A percentile compares a stretch with the other conserved stretches of the same genome.
phyloP scores from a whole-genome alignment of 2,888 invertebrate species.

The Cantharis nigra region DNA sequence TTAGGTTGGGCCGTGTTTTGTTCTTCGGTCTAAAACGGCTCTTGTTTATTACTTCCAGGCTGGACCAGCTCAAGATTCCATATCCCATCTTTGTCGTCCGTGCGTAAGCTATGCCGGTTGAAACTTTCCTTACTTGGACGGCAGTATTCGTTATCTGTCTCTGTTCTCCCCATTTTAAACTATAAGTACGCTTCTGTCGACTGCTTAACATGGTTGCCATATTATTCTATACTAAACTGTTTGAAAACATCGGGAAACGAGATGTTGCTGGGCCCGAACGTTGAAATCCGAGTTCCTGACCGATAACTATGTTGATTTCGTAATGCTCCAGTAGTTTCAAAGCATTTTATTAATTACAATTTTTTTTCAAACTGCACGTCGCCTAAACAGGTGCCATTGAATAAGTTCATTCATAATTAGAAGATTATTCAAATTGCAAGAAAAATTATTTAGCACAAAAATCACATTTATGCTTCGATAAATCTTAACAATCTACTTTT shows the following conservation, averaged over 20 bases:
- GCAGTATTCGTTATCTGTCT: slow-evolving; percentile 32
- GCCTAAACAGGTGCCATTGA: neutral
- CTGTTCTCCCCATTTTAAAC: slow-evolving; percentile 19
- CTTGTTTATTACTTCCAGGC: slow-evolving; percentile 54
- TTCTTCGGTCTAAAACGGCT: slow-evolving; percentile 53
- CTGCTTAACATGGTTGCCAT: slow-evolving; percentile 47
- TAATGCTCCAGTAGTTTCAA: slow-evolving; percentile 22
- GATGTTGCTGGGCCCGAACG: slow-evolving; percentile 3
- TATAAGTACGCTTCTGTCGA: slow-evolving; percentile 35
- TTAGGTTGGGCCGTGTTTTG: slow-evolving; percentile 52
- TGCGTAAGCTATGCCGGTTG: neutral
- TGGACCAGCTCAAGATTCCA: slow-evolving; percentile 41
- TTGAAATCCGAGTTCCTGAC: slow-evolving; percentile 19
- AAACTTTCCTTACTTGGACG: slow-evolving; percentile 5
- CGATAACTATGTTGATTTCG: slow-evolving; percentile 30
- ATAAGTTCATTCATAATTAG: neutral
- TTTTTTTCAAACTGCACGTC: neutral
- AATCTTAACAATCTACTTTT: neutral
- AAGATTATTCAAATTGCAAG: neutral
- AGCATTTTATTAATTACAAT: slow-evolving; percentile 2
- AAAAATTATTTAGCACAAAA: neutral
- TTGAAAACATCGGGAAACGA: slow-evolving; percentile 43
- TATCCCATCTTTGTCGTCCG: slow-evolving; percentile 21
- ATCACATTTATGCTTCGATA: neutral
- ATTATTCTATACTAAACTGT: slow-evolving; percentile 46